Conservation (phyloP, 1,140 invertebrate genomes). For the Frieseomelitta varia region DNA sequence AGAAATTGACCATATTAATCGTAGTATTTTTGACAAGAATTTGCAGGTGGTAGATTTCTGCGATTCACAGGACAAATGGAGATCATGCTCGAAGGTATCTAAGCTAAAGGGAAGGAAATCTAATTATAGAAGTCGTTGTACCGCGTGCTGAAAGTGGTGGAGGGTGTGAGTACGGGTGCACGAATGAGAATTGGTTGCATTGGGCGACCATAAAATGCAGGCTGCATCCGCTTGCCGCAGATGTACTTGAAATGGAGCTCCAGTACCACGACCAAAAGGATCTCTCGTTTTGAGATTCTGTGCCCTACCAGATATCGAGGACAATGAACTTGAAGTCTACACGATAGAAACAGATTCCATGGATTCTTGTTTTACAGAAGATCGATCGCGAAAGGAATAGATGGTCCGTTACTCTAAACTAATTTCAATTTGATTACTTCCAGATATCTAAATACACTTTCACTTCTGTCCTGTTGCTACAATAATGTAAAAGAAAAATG, state of each 20-base stretch:
- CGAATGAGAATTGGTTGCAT: constrained; percentile 77
- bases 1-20: background rate
- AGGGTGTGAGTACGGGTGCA: constrained; percentile 73
- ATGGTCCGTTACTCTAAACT: background rate
- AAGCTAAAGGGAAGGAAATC: constrained; percentile 74
- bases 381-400: constrained; percentile 16
- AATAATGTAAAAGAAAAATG: background rate
- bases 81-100: constrained; percentile 70
- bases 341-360: constrained; percentile 40
- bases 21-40: background rate
- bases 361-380: constrained; percentile 3
- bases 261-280: constrained; percentile 60
- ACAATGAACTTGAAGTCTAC: constrained; percentile 62
- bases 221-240: constrained; percentile 80
- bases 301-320: constrained; percentile 51
- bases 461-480: background rate
- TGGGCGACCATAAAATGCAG: constrained; percentile 80
- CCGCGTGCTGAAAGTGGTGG: constrained; percentile 60
- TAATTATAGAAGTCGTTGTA: constrained; percentile 80
- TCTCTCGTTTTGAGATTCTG: constrained; percentile 58
- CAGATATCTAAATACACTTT: background rate
- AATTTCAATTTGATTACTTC: background rate
- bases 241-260: constrained; percentile 71
- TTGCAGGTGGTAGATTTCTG: constrained; percentile 25
- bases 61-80: constrained; percentile 41